These are phyloP conservation scores for Argyresthia albistria DNA, from an alignment of 2,888 invertebrate species.

Conservation along the genomic window DNA sequence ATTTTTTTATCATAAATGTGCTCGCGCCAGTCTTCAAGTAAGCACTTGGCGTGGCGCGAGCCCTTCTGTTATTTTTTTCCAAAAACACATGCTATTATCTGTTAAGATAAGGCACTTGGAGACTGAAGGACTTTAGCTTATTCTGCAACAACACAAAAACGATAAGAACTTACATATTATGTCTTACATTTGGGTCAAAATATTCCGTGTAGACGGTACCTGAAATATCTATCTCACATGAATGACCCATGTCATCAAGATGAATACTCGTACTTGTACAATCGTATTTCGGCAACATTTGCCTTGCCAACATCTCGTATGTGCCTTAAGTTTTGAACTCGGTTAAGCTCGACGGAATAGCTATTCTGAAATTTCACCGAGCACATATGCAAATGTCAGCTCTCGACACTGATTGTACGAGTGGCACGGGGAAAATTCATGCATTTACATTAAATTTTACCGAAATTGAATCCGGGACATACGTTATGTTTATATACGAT, in stretches of 20 bases:
- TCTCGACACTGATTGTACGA: constrained; percentile 71
- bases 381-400: constrained; percentile 70
- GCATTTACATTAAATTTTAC: constrained; percentile 69
- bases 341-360: constrained; percentile 59
- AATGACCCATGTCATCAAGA: constrained; percentile 40
- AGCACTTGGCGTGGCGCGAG: constrained; percentile 39
- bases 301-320: constrained; percentile 30
- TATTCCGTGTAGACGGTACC: constrained; percentile 13
- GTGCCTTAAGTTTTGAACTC: constrained; percentile 59
- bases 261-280: constrained; percentile 22
- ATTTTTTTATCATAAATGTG: constrained; percentile 39
- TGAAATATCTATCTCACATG: constrained; percentile 35
- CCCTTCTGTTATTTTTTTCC: constrained; percentile 25
- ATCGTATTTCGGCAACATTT: constrained; percentile 43
- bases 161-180: constrained; percentile 20
- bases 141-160: not conserved
- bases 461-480: constrained; percentile 58
- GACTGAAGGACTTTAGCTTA: too few species aligned
- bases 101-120: constrained; percentile 31
- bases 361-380: constrained; percentile 64
- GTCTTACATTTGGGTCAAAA: not conserved
- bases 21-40: constrained; percentile 18
- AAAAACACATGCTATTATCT: constrained; percentile 34
- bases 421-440: constrained; percentile 66
- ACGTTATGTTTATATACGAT: constrained; percentile 49